These are phyloP conservation scores for Drosophila seguyi DNA, from an alignment of 1,140 invertebrate genomes.

Conservation along the genomic window DNA sequence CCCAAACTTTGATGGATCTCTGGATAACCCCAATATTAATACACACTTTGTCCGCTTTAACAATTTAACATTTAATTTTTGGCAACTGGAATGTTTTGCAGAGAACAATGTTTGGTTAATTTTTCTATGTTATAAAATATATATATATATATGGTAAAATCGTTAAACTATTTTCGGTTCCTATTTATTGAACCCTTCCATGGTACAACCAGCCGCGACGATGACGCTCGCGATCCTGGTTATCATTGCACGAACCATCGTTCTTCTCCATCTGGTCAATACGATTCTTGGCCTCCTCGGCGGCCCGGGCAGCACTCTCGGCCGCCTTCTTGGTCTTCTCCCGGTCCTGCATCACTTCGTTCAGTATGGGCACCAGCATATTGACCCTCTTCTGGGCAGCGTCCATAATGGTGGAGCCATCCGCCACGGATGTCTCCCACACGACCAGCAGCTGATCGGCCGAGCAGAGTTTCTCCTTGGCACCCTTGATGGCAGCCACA, in stretches of 20 bases:
- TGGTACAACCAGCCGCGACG: background rate
- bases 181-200: no score
- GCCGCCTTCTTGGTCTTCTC: slow-evolving; percentile 60
- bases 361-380: slow-evolving; percentile 38
- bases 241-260: background rate
- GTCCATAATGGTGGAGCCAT: slow-evolving; percentile 41
- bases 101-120: background rate
- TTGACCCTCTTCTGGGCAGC: slow-evolving; percentile 57
- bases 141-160: background rate
- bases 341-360: slow-evolving; percentile 47
- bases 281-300: slow-evolving; percentile 61
- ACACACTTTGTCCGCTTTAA: background rate
- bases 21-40: background rate
- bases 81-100: background rate
- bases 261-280: slow-evolving; percentile 3
- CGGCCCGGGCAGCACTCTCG: slow-evolving; percentile 40
- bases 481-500: slow-evolving; percentile 3
- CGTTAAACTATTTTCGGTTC: background rate
- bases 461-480: slow-evolving; percentile 32
- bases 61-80: background rate
- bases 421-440: slow-evolving; percentile 48
- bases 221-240: background rate
- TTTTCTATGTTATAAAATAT: background rate
- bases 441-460: slow-evolving; percentile 40
- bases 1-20: background rate